Evolutionary conservation across 2,888 invertebrate species (phyloP).

Genomic region (Geotrupes spiniger): DNA sequence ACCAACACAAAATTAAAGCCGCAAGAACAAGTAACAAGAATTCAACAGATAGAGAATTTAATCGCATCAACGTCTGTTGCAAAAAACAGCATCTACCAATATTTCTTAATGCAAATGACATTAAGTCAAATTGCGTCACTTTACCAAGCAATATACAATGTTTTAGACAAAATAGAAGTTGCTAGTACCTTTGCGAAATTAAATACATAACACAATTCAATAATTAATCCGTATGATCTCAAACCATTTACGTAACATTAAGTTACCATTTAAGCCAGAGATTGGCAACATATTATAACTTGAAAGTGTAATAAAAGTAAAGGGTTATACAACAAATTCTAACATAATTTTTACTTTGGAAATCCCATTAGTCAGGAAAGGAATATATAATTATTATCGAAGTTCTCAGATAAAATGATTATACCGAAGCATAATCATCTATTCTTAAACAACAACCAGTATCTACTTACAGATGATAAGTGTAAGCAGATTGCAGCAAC

Average conservation of each 20-base stretch:
- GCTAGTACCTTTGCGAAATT: slow-evolving; percentile 22
- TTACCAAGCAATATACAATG: slow-evolving; percentile 21
- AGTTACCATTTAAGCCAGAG: too few relatives aligned
- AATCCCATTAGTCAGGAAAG: slow-evolving; percentile 21
- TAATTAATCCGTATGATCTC: slow-evolving; percentile 18
- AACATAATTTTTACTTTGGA: slow-evolving; percentile 19
- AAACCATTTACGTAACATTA: not conserved
- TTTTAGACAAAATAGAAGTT: slow-evolving; percentile 21
- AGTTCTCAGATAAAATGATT: too few relatives aligned
- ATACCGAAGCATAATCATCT: too few relatives aligned
- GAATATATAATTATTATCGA: too few relatives aligned
- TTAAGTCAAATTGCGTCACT: slow-evolving; percentile 6
- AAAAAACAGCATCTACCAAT: slow-evolving; percentile 8
- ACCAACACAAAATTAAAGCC: too few relatives aligned
- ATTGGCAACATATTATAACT: slow-evolving; percentile 19
- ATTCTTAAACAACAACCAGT: too few relatives aligned
- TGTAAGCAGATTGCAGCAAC: too few relatives aligned
- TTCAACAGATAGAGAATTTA: slow-evolving; percentile 15
- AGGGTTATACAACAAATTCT: slow-evolving; percentile 15
- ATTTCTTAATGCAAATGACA: slow-evolving; percentile 7
- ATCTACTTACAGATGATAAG: too few relatives aligned
- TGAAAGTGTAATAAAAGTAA: slow-evolving; percentile 23
- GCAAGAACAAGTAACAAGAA: too few relatives aligned
- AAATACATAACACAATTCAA: slow-evolving; percentile 22
- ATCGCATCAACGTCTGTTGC: slow-evolving; percentile 11